Percentiles rank a stretch among this genome's conserved stretches.
phyloP scores from a whole-genome alignment of 2,797 vertebrate species.

The Gymnothorax reevesii region DNA sequence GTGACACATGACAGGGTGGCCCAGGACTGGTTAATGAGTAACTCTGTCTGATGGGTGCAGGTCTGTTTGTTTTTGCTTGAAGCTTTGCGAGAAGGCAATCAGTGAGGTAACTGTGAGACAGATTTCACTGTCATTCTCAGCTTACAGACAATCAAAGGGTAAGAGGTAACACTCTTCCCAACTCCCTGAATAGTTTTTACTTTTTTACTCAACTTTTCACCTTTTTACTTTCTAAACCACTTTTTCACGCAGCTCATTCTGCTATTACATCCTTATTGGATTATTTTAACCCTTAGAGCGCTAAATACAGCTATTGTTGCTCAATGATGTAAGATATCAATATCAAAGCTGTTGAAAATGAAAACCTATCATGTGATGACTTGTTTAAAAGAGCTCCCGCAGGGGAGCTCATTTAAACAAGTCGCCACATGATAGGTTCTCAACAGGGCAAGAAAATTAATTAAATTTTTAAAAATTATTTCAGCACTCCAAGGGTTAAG shows the following conservation, averaged over 20 bases:
- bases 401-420: too few species aligned
- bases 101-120: neutral
- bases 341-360: too few species aligned
- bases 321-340: too few species aligned
- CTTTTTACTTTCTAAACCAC: neutral
- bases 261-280: neutral
- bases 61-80: slow-evolving; percentile 12
- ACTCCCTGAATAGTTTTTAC: neutral
- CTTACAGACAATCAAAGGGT: neutral
- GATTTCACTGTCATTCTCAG: neutral
- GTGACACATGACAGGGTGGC: slow-evolving; percentile 30
- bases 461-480: too few species aligned
- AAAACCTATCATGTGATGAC: too few species aligned
- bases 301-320: too few species aligned
- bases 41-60: slow-evolving; percentile 51
- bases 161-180: neutral
- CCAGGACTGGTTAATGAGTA: slow-evolving; percentile 60
- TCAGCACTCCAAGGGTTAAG: neutral
- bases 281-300: too few species aligned
- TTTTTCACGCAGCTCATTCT: neutral
- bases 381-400: too few species aligned
- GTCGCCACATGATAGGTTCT: too few species aligned
- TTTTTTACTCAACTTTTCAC: neutral
- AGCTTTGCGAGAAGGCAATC: neutral
- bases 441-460: too few species aligned